These are phyloP conservation scores for Mallotus villosus DNA, from an alignment of 2,797 vertebrate genomes.

Conservation along the genomic window DNA sequence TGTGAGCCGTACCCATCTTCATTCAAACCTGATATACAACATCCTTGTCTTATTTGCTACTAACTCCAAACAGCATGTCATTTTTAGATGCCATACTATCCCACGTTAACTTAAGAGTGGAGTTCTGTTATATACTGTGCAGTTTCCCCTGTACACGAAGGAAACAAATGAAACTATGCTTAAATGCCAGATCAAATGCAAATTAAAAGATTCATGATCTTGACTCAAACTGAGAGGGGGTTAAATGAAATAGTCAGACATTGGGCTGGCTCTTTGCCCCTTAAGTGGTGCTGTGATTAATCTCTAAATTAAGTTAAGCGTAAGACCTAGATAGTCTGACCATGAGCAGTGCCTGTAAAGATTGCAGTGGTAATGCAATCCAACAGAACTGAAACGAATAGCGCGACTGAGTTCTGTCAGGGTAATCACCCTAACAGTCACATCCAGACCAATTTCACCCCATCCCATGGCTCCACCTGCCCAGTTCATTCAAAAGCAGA, in stretches of 20 bases:
- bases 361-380: neutral
- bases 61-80: too few species aligned
- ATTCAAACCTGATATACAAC: too few species aligned
- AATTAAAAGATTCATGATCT: neutral
- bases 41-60: too few species aligned
- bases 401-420: neutral
- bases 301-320: neutral
- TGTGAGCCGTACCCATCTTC: too few species aligned
- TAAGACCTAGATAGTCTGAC: neutral
- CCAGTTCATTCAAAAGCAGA: neutral
- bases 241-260: too few species aligned
- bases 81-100: neutral
- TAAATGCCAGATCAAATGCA: neutral
- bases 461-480: neutral
- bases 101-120: too few species aligned
- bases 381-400: neutral
- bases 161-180: neutral
- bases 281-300: neutral
- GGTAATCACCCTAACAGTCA: neutral
- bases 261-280: neutral
- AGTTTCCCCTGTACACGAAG: neutral
- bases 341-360: neutral
- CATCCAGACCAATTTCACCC: neutral
- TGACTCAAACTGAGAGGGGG: neutral
- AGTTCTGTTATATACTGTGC: too few species aligned